phyloP scores from a whole-genome alignment of 2,113 vertebrate genomes.

The Austrofundulus limnaeus region DNA sequence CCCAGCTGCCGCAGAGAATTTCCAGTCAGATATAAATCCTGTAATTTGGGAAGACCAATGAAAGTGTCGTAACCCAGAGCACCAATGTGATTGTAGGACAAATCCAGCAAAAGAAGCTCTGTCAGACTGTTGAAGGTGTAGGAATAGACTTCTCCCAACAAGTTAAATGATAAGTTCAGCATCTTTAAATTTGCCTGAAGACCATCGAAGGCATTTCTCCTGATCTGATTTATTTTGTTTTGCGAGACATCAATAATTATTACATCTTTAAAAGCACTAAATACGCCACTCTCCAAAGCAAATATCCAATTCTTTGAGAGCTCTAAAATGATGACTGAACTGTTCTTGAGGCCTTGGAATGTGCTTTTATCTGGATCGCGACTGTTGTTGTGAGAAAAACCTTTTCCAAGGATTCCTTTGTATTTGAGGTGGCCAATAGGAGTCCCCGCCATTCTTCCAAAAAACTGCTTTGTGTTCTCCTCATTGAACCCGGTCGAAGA shows the following conservation, averaged over 20 bases:
- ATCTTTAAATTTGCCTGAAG: slow-evolving; percentile 69
- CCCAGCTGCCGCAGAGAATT: slow-evolving; percentile 80
- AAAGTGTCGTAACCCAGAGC: slow-evolving; percentile 74
- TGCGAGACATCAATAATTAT: slow-evolving; percentile 73
- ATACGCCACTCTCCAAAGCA: slow-evolving; percentile 73
- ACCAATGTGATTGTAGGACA: slow-evolving; percentile 88
- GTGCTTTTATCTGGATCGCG: slow-evolving; percentile 82
- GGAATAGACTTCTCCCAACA: slow-evolving; percentile 81
- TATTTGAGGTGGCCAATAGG: slow-evolving; percentile 70
- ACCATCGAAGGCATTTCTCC: slow-evolving; percentile 78
- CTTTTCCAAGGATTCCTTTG: slow-evolving; percentile 68
- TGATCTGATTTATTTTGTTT: slow-evolving; percentile 86
- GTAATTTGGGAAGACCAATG: slow-evolving; percentile 68
- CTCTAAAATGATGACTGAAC: slow-evolving; percentile 70
- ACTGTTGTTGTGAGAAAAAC: slow-evolving; percentile 78
- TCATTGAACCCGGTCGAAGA: slow-evolving; percentile 64
- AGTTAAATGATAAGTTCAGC: slow-evolving; percentile 85
- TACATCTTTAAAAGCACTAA: slow-evolving; percentile 68
- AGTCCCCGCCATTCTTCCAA: slow-evolving; percentile 77
- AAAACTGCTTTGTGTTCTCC: slow-evolving; percentile 57
- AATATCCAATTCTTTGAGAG: slow-evolving; percentile 79
- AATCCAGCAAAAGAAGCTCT: slow-evolving; percentile 73
- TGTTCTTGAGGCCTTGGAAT: slow-evolving; percentile 80
- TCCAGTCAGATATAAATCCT: slow-evolving; percentile 77
- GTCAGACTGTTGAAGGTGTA: slow-evolving; percentile 77